Evolutionary conservation across 2,113 vertebrate species (phyloP), one percentile per base, ranked within the genome.

Genomic region (Saguinus imperator): DNA sequence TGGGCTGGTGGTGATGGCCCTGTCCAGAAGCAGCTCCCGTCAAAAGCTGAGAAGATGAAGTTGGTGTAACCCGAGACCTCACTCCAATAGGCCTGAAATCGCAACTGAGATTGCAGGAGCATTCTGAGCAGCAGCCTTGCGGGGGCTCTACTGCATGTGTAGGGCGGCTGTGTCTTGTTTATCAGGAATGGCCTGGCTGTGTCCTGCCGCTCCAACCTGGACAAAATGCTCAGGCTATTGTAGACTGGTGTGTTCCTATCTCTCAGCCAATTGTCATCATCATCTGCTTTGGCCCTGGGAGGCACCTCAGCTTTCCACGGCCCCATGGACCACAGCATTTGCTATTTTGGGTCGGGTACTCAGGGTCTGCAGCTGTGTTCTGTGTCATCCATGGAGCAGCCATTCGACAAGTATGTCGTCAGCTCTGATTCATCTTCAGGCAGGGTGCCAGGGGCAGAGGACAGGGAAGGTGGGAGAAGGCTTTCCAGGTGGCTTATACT

Each of bases 11-110:
- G 80, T 82, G 80, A 92, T 0, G 68, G 87, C 77, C 77, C 40
- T 66, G 50, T 96, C 93, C 70, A 55, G 87, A 95, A 81, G 93
- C 84, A 95, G 80, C 85, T 92, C 55, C 64, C 43, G 5, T 64
- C 83, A 52, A 27, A 82, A 32, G 55, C 83, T 13, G 48, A 91
- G 91, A 66, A 27, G 43, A 77, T 0, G 23, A 81, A 91, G 8
- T 32, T 32, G 40, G 6, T 58, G 97, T 95, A 96, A 97, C 84
- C 52, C 1, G 95, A 97, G 79, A 89, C 55, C 50, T 75, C 0
- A 0, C 57, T 83, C 88, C 35, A 29, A 64, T 13, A 52, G 80
- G 50, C 66, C 76, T 58, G 76, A 45, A 85, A 58, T 50, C 43
- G 25, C 91, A 35, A 48, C 61, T 20, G 4, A 57, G 50, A 2